Conservation (phyloP, 2,113 vertebrate species). For the Paedocypris sp. region DNA sequence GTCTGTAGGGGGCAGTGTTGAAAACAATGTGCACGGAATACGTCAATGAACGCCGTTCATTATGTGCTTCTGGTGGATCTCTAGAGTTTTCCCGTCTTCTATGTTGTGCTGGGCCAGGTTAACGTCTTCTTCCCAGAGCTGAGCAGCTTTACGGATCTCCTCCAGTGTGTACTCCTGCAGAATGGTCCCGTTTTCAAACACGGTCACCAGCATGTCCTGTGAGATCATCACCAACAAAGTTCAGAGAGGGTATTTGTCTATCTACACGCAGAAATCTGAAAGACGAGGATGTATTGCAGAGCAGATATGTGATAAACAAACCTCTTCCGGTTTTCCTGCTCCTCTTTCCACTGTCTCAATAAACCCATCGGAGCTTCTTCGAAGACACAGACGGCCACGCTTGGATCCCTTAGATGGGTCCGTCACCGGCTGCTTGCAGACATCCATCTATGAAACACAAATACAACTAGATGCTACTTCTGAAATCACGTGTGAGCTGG, state of each 20-base stretch:
- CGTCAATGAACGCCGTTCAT: constrained; percentile 53
- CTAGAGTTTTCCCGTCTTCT: constrained; percentile 26
- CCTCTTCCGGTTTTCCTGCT: constrained; percentile 61
- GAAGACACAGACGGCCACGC: constrained; percentile 55
- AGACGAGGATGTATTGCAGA: not conserved
- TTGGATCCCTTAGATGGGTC: constrained; percentile 64
- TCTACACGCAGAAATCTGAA: not conserved
- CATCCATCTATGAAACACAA: constrained; percentile 52
- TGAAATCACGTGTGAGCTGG: no score
- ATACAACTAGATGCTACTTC: no score
- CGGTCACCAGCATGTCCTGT: constrained; percentile 60
- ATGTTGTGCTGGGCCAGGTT: constrained; percentile 42
- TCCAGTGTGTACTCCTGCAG: constrained; percentile 59
- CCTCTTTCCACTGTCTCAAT: constrained; percentile 60
- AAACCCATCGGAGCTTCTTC: constrained; percentile 55
- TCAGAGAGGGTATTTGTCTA: no score
- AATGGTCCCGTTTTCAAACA: constrained; percentile 60
- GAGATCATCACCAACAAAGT: no score
- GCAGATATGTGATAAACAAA: constrained; percentile 13
- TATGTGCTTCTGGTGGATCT: constrained; percentile 50
- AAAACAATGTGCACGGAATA: not conserved
- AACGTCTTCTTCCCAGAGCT: constrained; percentile 48
- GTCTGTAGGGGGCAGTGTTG: constrained; percentile 20
- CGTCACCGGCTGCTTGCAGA: constrained; percentile 63
- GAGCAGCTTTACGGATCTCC: constrained; percentile 60